Percentiles rank a stretch among this genome's conserved stretches.
Conservation (phyloP, 2,113 vertebrate species). For the Lagopus leucura region DNA sequence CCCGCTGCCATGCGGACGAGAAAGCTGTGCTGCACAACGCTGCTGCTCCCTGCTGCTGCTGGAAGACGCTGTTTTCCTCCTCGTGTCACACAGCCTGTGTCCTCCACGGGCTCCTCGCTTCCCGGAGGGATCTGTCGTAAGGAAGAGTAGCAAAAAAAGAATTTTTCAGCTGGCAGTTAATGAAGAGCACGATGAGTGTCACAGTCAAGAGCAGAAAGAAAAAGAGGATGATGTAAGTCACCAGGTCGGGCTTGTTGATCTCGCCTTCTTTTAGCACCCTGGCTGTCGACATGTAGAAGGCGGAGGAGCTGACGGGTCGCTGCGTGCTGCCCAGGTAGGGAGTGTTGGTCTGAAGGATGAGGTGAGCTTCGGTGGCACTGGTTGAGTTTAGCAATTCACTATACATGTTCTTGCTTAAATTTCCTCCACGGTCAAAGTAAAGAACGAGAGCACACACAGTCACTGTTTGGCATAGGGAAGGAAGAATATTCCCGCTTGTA, state of each 20-base stretch:
- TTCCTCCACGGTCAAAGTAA: neutral
- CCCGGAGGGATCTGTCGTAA: constrained; percentile 95
- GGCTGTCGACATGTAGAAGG: constrained; percentile 89
- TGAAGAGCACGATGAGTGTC: constrained; percentile 94
- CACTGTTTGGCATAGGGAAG: constrained; percentile 32
- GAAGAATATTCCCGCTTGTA: neutral
- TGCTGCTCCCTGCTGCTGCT: neutral
- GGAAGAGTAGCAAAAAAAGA: constrained; percentile 96
- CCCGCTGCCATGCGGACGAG: neutral
- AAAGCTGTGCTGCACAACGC: neutral
- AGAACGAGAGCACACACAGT: neutral
- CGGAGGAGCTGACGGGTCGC: constrained; percentile 88
- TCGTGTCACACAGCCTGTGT: constrained; percentile 79
- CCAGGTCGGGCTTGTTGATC: constrained; percentile 91
- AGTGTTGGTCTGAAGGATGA: constrained; percentile 85
- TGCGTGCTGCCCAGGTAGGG: constrained; percentile 88
- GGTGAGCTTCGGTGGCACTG: constrained; percentile 83
- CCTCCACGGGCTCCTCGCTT: constrained; percentile 92
- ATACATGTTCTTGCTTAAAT: constrained; percentile 78
- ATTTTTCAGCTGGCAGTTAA: constrained; percentile 96
- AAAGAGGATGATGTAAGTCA: constrained; percentile 94
- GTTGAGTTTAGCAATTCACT: constrained; percentile 92
- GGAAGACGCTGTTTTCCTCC: neutral
- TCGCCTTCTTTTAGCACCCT: constrained; percentile 89
- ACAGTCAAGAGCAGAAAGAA: constrained; percentile 92